These are phyloP conservation scores for Drosophila pandora DNA, from an alignment of 1,140 invertebrate species.

Conservation along the genomic window DNA sequence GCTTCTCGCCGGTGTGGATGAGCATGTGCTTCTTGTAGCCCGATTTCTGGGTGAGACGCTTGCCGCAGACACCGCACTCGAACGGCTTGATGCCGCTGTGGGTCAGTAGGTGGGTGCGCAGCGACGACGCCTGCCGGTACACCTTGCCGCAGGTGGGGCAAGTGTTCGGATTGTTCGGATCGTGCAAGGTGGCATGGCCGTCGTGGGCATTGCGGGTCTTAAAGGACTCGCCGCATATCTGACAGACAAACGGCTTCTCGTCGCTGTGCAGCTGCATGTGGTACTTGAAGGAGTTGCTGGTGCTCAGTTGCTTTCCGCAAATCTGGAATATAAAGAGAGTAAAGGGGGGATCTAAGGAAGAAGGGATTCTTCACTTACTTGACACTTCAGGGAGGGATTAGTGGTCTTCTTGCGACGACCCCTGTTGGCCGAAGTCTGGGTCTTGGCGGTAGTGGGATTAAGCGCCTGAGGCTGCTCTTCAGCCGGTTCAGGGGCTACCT, in stretches of 20 bases:
- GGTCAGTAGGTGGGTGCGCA: constrained; percentile 55
- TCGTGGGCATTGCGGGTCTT: constrained; percentile 72
- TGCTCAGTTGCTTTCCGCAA: constrained; percentile 67
- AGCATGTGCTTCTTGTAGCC: constrained; percentile 77
- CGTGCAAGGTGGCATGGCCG: constrained; percentile 63
- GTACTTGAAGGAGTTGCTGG: constrained; percentile 70
- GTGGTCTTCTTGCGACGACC: constrained; percentile 5
- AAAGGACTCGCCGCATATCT: constrained; percentile 59
- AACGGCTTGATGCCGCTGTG: constrained; percentile 70
- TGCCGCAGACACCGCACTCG: constrained; percentile 62
- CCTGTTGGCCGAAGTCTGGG: background rate
- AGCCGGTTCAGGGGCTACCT: background rate
- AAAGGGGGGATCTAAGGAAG: too few relatives aligned
- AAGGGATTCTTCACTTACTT: constrained; percentile 7
- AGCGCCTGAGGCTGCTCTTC: background rate
- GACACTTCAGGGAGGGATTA: constrained; percentile 45
- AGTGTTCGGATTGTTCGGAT: constrained; percentile 61
- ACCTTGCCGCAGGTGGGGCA: constrained; percentile 57
- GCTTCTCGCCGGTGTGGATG: constrained; percentile 68
- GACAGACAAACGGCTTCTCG: constrained; percentile 56
- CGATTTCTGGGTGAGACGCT: constrained; percentile 70
- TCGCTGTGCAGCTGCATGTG: constrained; percentile 82
- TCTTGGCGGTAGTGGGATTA: too few relatives aligned
- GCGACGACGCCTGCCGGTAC: constrained; percentile 62
- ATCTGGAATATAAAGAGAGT: constrained; percentile 29